Evolutionary conservation across 2,888 invertebrate species (phyloP), one percentile per base, ranked within the genome.

Genomic region (Eupithecia pulchellata): DNA sequence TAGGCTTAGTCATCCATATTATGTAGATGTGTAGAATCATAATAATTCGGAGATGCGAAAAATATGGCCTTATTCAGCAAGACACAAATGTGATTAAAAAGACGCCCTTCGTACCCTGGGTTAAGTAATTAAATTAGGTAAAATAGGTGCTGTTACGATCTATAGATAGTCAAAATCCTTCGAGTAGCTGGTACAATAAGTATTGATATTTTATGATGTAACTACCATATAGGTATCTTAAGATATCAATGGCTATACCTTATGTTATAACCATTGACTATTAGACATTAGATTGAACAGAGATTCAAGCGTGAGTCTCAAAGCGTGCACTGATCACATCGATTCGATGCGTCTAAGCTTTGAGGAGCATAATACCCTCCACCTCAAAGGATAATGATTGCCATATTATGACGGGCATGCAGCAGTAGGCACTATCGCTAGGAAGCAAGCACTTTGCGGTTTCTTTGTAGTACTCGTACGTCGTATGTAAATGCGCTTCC

Each of bases 401-500:
- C 77, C 75, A 79, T 74, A 69, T 68, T 74, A 69, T 68, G 65
- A 66, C 66, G 64, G 36, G 82, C 81, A 87, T 87, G 84, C 86
- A 81, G 86, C 86, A 87, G 80, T 81, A 77, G 80, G 80, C 86
- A 52, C 29, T 83, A 72, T 73, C 67, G 67, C 34, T 84, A 88
- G 87, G 85, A 82, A 85, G 84, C 86, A 55, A 72, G 73, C 75
- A 78, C 75, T 77, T 77, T 77, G 77, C 81, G 82, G 87, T 88
- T 90, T 90, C 88, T 91, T 91, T 91, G 89, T 86, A 85, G 86
- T 82, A 68, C 68, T 82, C 88, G 87, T 88, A 88, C 86, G 91
- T 91, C 88, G 89, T 93, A 93, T 93, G 93, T 89, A 92, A 93
- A 93, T 93, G 87, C 80, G 85, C 82, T 93, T 93, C 93, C 93